Evolutionary conservation across 2,888 invertebrate species (phyloP).

Genomic region (Ceratothoa steindachneri): DNA sequence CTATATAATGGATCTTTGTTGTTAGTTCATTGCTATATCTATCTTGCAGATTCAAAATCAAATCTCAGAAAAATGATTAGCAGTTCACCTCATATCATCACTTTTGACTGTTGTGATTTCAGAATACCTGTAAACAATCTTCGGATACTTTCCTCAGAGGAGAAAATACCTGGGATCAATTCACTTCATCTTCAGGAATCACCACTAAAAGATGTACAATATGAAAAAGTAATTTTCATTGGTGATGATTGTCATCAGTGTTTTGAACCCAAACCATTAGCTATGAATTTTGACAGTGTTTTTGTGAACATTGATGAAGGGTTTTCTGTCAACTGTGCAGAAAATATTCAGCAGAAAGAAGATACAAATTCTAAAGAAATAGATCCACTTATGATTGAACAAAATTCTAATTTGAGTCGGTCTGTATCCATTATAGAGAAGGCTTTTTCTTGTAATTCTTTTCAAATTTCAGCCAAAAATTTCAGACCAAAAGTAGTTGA

Average conservation of each 20-base stretch:
- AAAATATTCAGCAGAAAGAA: not conserved
- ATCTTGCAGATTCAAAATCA: not conserved
- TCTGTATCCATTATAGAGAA: not conserved
- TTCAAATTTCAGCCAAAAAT: not conserved
- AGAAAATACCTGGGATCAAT: not conserved
- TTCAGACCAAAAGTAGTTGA: conserved; percentile 3
- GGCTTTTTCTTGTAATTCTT: not conserved
- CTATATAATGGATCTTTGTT: no score
- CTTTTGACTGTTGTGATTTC: not conserved
- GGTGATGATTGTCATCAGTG: not conserved
- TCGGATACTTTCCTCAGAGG: not conserved
- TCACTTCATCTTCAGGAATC: not conserved
- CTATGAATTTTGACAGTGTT: not conserved
- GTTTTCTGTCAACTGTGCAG: not conserved
- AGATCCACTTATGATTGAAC: not conserved
- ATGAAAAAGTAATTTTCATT: not conserved
- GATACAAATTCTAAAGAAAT: not conserved
- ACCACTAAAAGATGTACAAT: not conserved
- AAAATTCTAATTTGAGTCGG: not conserved
- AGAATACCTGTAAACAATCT: not conserved
- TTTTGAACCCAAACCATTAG: not conserved
- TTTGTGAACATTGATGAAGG: not conserved
- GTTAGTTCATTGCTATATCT: not conserved
- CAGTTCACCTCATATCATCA: not conserved
- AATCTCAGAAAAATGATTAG: not conserved